Evolutionary conservation across 2,888 invertebrate genomes (phyloP), one percentile per base, ranked within the genome.

Genomic region (Phytoseiulus persimilis): DNA sequence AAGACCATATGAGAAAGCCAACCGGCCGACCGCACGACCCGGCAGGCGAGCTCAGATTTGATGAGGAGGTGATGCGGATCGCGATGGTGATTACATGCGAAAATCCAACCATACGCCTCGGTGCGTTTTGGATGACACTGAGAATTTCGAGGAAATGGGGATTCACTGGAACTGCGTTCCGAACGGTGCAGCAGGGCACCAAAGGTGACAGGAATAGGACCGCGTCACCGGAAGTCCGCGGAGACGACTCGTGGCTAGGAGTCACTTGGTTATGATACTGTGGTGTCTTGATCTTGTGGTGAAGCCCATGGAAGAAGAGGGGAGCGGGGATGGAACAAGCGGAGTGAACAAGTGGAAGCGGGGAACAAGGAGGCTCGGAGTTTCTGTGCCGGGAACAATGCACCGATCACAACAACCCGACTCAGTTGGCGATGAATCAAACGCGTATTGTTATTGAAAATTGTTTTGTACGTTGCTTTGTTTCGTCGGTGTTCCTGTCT

Each of bases 381-480:
- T 65, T 65, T 65, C 65, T 65, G 65, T 65, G 65, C 65, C 65
- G 65, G 18, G 65, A 65, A 65, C 65, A 65, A 65, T 65, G 65
- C 23, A 18, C 28, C 14, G 23, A 1, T 28, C 65, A 65, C 2
- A 14, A 65, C 65, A 6, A 65, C 65, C 39, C 11, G 28, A 65
- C 28, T 65, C 11, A 23, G 23, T 65, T 65, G 65, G 65, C 65
- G 14, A 65, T 65, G 65, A 65, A 65, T 65, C 65, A 65, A 65
- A 65, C 65, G 65, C 28, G 65, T 28, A 65, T 65, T 65, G 65
- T 65, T 65, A 65, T 65, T 65, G 65, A 65, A 65, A 65, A 65
- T 65, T 65, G 65, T 65, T 65, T 65, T 65, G 65, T 65, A 65
- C 65, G 65, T 65, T 65, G 65, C 65, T 65, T 65, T 65, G 65